Base-by-base conservation (phyloP, 2,113 vertebrate species). In the Suricata suricatta region DNA sequence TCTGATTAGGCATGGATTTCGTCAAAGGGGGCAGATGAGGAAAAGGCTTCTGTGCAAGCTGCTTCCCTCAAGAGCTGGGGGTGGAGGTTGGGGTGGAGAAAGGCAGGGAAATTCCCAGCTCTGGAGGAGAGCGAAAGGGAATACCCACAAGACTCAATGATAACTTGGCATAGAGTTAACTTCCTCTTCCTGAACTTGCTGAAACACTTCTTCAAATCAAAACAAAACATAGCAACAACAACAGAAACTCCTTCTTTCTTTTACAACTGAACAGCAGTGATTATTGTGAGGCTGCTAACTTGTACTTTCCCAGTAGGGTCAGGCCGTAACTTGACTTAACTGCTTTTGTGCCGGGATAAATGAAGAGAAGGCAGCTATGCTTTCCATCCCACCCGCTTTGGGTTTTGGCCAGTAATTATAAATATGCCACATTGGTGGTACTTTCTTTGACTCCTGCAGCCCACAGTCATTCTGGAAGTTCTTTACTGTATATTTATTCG, bases 151-250 rank as follows among this genome's bases (percentile, higher is more conserved):
- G 97, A 97, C 97, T 97, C 98, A 95, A 97, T 85, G 96, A 96
- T 97, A 96, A 98, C 96, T 98, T 99, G 98, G 98, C 99, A 98
- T 96, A 16, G 50, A 63, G 38, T 96, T 95, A 96, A 95, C 98
- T 99, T 99, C 98, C 98, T 98, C 98, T 98, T 98, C 97, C 4
- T 3, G 98, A 98, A 98, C 98, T 97, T 98, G 98, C 98, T 98
- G 97, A 96, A 98, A 98, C 17, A 19, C 68, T 97, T 98, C 93
- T 96, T 97, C 80, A 97, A 96, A 72, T 95, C 90, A 95, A 90
- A 97, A 93, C 71, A 85, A 77, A 92, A 85, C 69, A 90, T 21
- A 79, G 90, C 84, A 93, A 86, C 90, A 97, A 93, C 95, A 96
- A 93, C 84, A 96, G 77, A 96, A 96, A 93, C n/a, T 84, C 96